Base-by-base conservation (phyloP, 92 coral and sea anemone species). In the Diadumene lineata region DNA sequence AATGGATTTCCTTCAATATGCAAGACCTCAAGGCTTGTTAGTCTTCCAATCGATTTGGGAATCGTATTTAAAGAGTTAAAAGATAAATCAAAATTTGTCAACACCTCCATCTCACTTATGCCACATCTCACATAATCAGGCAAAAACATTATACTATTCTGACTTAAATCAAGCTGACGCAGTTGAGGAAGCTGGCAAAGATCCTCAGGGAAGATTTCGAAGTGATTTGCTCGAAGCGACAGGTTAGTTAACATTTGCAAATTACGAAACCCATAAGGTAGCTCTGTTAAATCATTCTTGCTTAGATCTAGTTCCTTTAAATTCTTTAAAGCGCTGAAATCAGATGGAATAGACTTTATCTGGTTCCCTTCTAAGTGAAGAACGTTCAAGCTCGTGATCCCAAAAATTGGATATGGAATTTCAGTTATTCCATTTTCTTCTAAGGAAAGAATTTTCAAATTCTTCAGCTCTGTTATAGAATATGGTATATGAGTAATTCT, bases 181-280 rank as follows among this genome's bases (percentile, higher is more conserved):
- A 91, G 84, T 28, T 23, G 63, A 22, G 97, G 88, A 34, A 91
- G 77, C 21, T 82, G 84, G 60, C 93, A 91, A 48, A 91, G 77
- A 1, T 68, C 89, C 56, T 91, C 97, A 30, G 97, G 97, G 56
- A 91, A 70, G 8, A 58, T 48, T 17, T 79, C 43, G 18, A 88
- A 19, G 15, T 81, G 75, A 62, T 91, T 91, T 15, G 81, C 74
- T 34, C 85, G 73, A 23, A 84, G 64, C 27, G 30, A 63, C 31
- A 91, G 74, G 63, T 77, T 73, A 17, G 65, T 57, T 11, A 91
- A 82, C 53, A 69, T 85, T 29, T 31, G 53, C 30, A 91, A 76
- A 34, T 81, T 82, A 58, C 82, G 73, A 55, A 91, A 91, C 61
- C 84, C 85, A 76, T 56, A 91, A 11, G 93, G 97, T 24, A 91